These are phyloP conservation scores for Distichodus sexfasciatus DNA, from an alignment of 2,797 vertebrate genomes.

Conservation along the genomic window DNA sequence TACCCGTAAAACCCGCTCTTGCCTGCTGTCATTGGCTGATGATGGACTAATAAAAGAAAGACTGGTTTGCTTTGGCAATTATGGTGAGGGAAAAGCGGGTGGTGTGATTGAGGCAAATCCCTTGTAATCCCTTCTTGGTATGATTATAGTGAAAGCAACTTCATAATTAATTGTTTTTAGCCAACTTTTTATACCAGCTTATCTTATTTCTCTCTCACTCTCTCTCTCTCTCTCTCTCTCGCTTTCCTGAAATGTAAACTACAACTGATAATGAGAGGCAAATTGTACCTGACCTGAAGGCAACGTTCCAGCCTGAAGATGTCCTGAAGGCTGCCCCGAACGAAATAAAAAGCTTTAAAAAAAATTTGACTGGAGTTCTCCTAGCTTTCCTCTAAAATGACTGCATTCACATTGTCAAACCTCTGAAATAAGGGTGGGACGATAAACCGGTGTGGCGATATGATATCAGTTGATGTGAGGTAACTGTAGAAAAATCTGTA, in stretches of 20 bases:
- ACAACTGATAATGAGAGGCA: slow-evolving; percentile 41
- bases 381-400: neutral
- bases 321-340: slow-evolving; percentile 7
- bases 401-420: neutral
- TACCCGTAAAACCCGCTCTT: slow-evolving; percentile 7
- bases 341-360: slow-evolving; percentile 41
- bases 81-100: neutral
- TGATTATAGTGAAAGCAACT: neutral
- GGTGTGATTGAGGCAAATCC: neutral
- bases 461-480: too few species aligned
- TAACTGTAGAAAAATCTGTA: too few species aligned
- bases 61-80: neutral
- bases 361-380: neutral
- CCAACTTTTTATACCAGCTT: neutral
- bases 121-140: neutral
- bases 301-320: slow-evolving; percentile 33
- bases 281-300: slow-evolving; percentile 40
- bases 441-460: too few species aligned
- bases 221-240: slow-evolving; percentile 2
- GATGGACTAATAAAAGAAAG: slow-evolving; percentile 21
- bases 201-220: neutral
- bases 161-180: too few species aligned
- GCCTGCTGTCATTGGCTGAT: neutral
- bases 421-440: too few species aligned
- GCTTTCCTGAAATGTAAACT: too few species aligned